Base-by-base conservation (phyloP, 2,888 invertebrate genomes). In the Keiferia lycopersicella region DNA sequence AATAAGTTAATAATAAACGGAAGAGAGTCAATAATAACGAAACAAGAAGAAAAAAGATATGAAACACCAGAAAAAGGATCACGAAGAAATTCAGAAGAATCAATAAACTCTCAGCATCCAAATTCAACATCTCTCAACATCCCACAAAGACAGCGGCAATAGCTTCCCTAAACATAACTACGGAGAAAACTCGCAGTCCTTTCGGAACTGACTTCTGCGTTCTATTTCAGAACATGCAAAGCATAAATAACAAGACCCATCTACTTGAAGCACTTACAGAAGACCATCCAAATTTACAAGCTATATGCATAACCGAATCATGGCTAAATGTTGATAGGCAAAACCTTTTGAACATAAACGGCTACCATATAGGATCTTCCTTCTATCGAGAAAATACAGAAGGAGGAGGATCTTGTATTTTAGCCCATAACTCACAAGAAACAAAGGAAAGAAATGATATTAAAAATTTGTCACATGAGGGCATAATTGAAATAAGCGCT, bases 1-100 rank as follows among this genome's bases (percentile, higher is more conserved):
- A 65, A 68, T 12, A 51, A 63, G 62, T 48, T 66, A 12, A 62
- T 38, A 16, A 26, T 66, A 22, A 53, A 66, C 4, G 64, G 65
- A 61, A 60, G 45, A 38, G 18, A 58, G 1, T 16, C 14, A 48
- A 48, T 11, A 2, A 18, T 3, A 1, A 1, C 1, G 1, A 11
- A 18, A 2, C 2, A 39, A 0, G 3, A 34, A 38, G 2, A 38
- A 2, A 1, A 34, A 58, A 58, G 3, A 18, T 7, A 26, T 38
- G 30, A 30, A 14, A 12, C 18, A 11, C 16, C 10, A 0, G 8
- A 10, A 38, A 58, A 10, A 34, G 34, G 11, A 58, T 1, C 11
- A 6, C 38, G 16, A 39, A 0, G 10, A 38, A 18, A 38, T 20
- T 4, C 1, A 14, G 18, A 38, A 38, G 3, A 8, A 38, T 10